Evolutionary conservation across 2,888 invertebrate genomes (phyloP).

Genomic region (Meganola albula): DNA sequence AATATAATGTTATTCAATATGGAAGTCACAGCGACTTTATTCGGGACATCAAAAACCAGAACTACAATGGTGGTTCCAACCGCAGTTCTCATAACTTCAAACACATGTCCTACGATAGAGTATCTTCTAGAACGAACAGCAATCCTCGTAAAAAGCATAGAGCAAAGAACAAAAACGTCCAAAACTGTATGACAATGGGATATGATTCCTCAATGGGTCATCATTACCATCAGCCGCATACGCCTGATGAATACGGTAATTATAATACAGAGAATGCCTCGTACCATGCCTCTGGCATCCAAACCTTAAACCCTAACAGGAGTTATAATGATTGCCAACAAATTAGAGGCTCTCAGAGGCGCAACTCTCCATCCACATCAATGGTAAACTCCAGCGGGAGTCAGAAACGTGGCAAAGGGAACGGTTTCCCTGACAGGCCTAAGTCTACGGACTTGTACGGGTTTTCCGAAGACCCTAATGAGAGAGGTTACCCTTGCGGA

Average conservation of each 20-base stretch:
- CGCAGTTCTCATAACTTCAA: conserved; percentile 74
- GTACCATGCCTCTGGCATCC: conserved; percentile 72
- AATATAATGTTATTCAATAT: conserved; percentile 74
- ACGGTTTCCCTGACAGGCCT: conserved; percentile 80
- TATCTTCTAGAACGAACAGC: conserved; percentile 71
- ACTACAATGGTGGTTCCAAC: conserved; percentile 72
- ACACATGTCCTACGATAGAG: conserved; percentile 72
- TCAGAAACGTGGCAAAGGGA: conserved; percentile 70
- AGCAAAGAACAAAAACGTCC: conserved; percentile 70
- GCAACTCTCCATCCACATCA: conserved; percentile 66
- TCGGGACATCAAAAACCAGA: conserved; percentile 73
- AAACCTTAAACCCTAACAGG: conserved; percentile 71
- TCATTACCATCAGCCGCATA: conserved; percentile 73
- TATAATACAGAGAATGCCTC: conserved; percentile 71
- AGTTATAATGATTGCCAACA: conserved; percentile 67
- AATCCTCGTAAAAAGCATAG: conserved; percentile 72
- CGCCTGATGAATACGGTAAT: conserved; percentile 69
- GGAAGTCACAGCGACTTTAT: conserved; percentile 72
- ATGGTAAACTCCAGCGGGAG: conserved; percentile 69
- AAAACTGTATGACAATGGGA: conserved; percentile 78
- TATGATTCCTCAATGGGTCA: conserved; percentile 74
- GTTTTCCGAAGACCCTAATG: conserved; percentile 69
- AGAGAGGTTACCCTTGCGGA: conserved; percentile 61
- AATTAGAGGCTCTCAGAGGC: conserved; percentile 61
- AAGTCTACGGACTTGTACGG: conserved; percentile 79